Conservation (phyloP, 64 coral and sea anemone species). For the Astreopora myriophthalma region DNA sequence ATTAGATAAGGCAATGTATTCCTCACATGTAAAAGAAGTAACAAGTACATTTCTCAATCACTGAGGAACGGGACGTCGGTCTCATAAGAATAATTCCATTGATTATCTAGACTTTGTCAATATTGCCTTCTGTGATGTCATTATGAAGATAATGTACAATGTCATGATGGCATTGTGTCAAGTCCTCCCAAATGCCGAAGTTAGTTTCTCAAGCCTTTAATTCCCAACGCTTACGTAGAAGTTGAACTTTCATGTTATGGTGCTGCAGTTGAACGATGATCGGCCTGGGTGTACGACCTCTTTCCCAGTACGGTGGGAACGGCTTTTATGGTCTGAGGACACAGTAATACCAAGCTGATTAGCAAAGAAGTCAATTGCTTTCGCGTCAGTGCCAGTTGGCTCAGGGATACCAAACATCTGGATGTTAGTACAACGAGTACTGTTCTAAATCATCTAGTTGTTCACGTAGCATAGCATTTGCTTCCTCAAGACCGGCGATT, state of each 20-base stretch:
- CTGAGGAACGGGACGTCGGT: neutral
- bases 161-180: conserved; percentile 15
- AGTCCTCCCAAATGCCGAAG: conserved; percentile 29
- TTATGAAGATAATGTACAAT: conserved; percentile 24
- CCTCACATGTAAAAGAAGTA: no score
- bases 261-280: conserved; percentile 33
- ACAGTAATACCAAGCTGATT: conserved; percentile 45
- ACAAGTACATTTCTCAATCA: neutral
- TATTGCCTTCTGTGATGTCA: neutral
- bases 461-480: conserved; percentile 10
- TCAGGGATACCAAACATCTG: conserved; percentile 35
- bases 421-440: conserved; percentile 47
- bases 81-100: neutral
- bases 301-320: neutral
- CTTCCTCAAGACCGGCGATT: conserved; percentile 25
- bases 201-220: neutral
- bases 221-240: conserved; percentile 24
- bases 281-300: no score
- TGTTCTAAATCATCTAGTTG: conserved; percentile 35
- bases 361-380: conserved; percentile 33
- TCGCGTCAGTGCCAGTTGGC: conserved; percentile 15
- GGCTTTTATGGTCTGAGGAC: conserved; percentile 26
- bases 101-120: neutral
- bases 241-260: conserved; percentile 42
- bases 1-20: no score